Conservation (phyloP, 2,888 invertebrate species). For the Synanthedon andrenaeformis region DNA sequence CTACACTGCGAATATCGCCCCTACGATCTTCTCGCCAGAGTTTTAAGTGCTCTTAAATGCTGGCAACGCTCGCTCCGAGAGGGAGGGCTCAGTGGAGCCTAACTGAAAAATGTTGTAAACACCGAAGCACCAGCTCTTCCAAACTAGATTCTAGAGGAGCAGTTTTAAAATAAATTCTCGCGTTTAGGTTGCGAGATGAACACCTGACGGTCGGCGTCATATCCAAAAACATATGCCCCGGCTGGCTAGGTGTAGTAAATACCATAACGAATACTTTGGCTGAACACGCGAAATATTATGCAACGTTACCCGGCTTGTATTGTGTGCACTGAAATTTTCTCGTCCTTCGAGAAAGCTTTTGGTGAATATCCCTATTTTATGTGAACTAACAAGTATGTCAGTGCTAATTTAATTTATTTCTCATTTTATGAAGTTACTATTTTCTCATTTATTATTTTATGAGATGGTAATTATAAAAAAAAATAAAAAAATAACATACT, state of each 20-base stretch:
- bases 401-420: neutral
- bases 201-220: conserved; percentile 69
- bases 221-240: conserved; percentile 66
- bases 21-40: conserved; percentile 56
- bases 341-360: conserved; percentile 44
- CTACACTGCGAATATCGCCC: conserved; percentile 55
- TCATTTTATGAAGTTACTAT: too few species aligned
- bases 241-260: conserved; percentile 69
- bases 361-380: conserved; percentile 22
- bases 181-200: conserved; percentile 42
- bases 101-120: conserved; percentile 32
- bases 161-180: conserved; percentile 32
- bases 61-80: conserved; percentile 47
- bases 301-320: conserved; percentile 58
- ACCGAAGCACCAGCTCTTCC: conserved; percentile 14
- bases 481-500: too few species aligned
- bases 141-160: conserved; percentile 28
- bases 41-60: conserved; percentile 55
- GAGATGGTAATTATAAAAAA: too few species aligned
- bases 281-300: conserved; percentile 66
- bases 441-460: too few species aligned
- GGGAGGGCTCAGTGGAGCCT: conserved; percentile 49
- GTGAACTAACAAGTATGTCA: neutral
- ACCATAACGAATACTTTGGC: conserved; percentile 70
- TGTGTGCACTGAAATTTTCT: conserved; percentile 53